Base-by-base conservation (phyloP, 2,888 invertebrate genomes). In the Panorpa germanica region DNA sequence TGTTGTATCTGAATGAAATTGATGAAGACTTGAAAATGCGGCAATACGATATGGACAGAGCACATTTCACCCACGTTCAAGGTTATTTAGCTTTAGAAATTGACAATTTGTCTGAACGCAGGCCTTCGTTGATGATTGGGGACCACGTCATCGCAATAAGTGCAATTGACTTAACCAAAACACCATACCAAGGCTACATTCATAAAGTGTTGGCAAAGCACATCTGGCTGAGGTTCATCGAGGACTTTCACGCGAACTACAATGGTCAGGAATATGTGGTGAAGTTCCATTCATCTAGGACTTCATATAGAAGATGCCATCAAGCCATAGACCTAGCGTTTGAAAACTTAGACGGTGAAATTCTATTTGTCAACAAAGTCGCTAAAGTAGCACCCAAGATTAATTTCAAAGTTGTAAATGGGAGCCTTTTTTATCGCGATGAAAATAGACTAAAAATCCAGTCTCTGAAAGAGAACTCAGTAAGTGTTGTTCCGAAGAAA, bases 1-100 rank as follows among this genome's bases (percentile, higher is more conserved):
- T 88, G 26, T 44, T 90, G 1, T 70, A 73, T 49, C 57, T 91
- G 38, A 88, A 90, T 51, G 88, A 91, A 57, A 69, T 88, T 32
- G 67, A 73, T 41, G 55, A 61, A 39, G 63, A 64, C 30, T 50
- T 78, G 5, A 57, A 58, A 35, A 67, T 85, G 40, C 62, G 71
- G 33, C 59, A 55, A 31, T 81, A 71, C 50, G 74, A 78, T 45
- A 62, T 71, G 39, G 56, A 66, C 11, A 64, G 67, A 40, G 70
- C 68, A 9, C 63, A 63, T 43, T 64, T 85, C 40, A 57, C 59
- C 29, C 58, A 49, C 18, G 61, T 58, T 38, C 70, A 70, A 2
- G 80, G 82, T 40, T 86, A 57, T 52, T 57, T 90, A 8, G 61
- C 64, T 15, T 53, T 93, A 34, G 65, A 68, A 46, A 73, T 91